phyloP scores from a whole-genome alignment of 1,140 invertebrate species.

The Phortica variegata region DNA sequence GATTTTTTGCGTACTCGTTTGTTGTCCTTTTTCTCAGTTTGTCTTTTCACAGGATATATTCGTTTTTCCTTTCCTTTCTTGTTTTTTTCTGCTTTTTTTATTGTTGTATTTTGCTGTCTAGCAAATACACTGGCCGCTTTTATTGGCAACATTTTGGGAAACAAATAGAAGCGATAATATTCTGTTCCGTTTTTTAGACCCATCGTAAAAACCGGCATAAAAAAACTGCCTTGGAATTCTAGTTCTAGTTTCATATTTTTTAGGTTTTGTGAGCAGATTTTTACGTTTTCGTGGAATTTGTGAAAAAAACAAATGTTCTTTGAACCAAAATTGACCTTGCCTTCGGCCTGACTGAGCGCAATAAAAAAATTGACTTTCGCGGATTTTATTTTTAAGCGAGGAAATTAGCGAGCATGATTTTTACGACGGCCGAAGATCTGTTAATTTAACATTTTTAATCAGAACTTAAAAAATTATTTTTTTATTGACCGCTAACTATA shows the following conservation, averaged over 20 bases:
- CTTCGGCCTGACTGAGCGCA: slow-evolving; percentile 5
- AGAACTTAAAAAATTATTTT: background rate
- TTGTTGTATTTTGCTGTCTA: slow-evolving; percentile 17
- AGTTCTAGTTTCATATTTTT: slow-evolving; percentile 54
- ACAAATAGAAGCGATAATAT: slow-evolving; percentile 37
- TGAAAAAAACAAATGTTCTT: slow-evolving; percentile 28
- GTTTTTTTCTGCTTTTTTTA: slow-evolving; percentile 3
- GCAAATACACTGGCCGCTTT: slow-evolving; percentile 12
- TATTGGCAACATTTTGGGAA: slow-evolving; percentile 22
- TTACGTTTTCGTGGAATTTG: slow-evolving; percentile 41
- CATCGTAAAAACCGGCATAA: slow-evolving; percentile 47
- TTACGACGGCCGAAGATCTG: background rate
- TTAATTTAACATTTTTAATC: background rate
- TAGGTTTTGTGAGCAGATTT: slow-evolving; percentile 39
- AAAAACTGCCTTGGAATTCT: slow-evolving; percentile 55
- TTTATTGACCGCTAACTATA: too few species aligned
- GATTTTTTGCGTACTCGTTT: slow-evolving; percentile 12
- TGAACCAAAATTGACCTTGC: slow-evolving; percentile 27
- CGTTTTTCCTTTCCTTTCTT: slow-evolving; percentile 10
- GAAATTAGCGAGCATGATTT: background rate
- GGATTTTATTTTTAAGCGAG: slow-evolving; percentile 11
- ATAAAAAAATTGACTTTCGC: slow-evolving; percentile 50
- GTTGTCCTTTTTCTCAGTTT: slow-evolving; percentile 14
- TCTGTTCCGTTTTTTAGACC: slow-evolving; percentile 46
- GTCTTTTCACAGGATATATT: background rate